Conservation (phyloP, 2,888 invertebrate species). For the Oscheius sp. region DNA sequence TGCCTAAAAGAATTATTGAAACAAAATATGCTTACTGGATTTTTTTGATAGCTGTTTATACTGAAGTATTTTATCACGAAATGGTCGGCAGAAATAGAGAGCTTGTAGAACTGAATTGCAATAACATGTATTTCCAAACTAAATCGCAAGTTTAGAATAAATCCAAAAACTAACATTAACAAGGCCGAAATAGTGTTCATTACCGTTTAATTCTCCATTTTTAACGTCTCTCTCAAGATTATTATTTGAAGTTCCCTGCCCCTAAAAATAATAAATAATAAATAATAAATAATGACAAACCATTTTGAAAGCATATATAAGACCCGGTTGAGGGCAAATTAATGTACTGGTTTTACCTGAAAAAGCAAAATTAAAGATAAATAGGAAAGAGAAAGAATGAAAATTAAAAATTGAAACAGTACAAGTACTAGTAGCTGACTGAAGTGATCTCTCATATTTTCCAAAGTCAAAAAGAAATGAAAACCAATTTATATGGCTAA, state of each 20-base stretch:
- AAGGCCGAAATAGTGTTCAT: conserved; percentile 98
- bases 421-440: no score
- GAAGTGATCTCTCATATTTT: no score
- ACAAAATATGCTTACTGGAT: conserved; percentile 49
- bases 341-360: not conserved
- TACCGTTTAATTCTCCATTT: conserved; percentile 95
- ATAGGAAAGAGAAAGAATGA: not conserved
- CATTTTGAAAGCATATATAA: conserved; percentile 21
- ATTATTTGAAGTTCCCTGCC: conserved; percentile 17
- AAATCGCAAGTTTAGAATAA: conserved; percentile 26
- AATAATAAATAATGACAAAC: not conserved
- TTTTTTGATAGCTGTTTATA: conserved; percentile 33
- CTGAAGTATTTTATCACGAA: conserved; percentile 93
- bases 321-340: not conserved
- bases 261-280: not conserved
- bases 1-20: conserved; percentile 59
- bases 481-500: no score
- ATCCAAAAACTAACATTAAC: conserved; percentile 84
- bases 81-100: conserved; percentile 97
- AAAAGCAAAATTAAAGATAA: not conserved
- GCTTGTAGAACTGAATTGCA: conserved; percentile 99
- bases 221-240: conserved; percentile 26
- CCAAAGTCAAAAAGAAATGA: no score
- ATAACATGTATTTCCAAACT: conserved; percentile 99
- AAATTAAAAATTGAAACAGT: no score